Evolutionary conservation across 2,797 vertebrate species (phyloP).

Genomic region (Aplochiton taeniatus): DNA sequence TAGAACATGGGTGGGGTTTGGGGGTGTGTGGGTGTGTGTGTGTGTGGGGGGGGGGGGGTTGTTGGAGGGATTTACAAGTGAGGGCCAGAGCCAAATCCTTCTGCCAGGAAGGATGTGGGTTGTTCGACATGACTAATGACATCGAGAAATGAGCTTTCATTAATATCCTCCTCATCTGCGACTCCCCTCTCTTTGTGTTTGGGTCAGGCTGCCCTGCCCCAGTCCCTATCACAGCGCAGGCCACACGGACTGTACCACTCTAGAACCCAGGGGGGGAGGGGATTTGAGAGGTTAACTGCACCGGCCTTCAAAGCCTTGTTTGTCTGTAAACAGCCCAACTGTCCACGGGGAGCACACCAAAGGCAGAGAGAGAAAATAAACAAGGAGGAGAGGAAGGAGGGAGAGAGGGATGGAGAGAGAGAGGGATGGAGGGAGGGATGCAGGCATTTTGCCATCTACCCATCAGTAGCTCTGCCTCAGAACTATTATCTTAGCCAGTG

Average conservation of each 20-base stretch:
- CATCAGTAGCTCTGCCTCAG: background rate
- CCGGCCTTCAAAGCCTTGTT: slow-evolving; percentile 47
- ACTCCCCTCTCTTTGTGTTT: too few relatives aligned
- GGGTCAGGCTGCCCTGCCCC: slow-evolving; percentile 27
- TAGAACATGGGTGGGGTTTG: background rate
- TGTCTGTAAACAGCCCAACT: slow-evolving; percentile 51
- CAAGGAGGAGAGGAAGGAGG: background rate
- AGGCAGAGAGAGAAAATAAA: slow-evolving; percentile 15
- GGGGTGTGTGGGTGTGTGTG: too few relatives aligned
- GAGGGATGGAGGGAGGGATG: background rate
- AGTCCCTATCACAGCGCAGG: slow-evolving; percentile 29
- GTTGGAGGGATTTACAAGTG: background rate
- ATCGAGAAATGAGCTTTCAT: too few relatives aligned
- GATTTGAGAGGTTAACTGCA: slow-evolving; percentile 34
- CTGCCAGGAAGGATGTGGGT: too few relatives aligned
- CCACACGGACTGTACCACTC: slow-evolving; percentile 13
- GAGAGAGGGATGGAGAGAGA: background rate
- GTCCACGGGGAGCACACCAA: slow-evolving; percentile 44
- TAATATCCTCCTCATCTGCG: too few relatives aligned
- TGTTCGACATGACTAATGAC: too few relatives aligned
- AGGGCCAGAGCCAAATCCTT: too few relatives aligned
- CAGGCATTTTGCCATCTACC: slow-evolving; percentile 18
- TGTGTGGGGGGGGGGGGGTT: background rate
- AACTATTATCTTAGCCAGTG: slow-evolving; percentile 13
- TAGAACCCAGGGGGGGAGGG: slow-evolving; percentile 39